Conservation (phyloP, 2,888 invertebrate genomes). For the Limnephilus lunatus region DNA sequence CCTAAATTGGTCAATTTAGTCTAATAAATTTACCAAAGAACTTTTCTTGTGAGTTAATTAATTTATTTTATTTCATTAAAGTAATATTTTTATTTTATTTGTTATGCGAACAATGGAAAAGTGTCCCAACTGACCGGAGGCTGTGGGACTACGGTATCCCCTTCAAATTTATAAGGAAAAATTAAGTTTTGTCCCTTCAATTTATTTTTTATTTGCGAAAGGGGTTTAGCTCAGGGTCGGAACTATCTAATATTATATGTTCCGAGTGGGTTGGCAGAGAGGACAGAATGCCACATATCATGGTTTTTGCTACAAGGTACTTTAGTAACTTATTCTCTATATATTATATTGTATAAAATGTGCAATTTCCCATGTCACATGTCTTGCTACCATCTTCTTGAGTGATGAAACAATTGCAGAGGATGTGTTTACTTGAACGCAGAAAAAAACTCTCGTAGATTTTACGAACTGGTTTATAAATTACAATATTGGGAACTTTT, state of each 20-base stretch:
- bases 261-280: neutral
- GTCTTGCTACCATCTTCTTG: neutral
- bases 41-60: too few species aligned
- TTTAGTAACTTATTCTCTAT: neutral
- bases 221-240: neutral
- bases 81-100: too few species aligned
- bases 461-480: too few species aligned
- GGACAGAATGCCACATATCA: neutral
- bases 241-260: neutral
- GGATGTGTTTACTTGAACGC: neutral
- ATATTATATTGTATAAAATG: neutral
- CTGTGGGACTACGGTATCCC: too few species aligned
- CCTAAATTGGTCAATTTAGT: too few species aligned
- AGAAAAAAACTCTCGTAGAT: neutral
- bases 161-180: too few species aligned
- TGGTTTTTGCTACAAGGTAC: neutral
- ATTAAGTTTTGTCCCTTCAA: too few species aligned
- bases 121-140: too few species aligned
- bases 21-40: too few species aligned
- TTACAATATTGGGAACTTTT: too few species aligned
- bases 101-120: too few species aligned
- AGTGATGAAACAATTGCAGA: neutral
- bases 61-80: too few species aligned
- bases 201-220: neutral
- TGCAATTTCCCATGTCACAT: constrained; percentile 2